Evolutionary conservation across 2,113 vertebrate species (phyloP).

Genomic region (Bucco capensis): DNA sequence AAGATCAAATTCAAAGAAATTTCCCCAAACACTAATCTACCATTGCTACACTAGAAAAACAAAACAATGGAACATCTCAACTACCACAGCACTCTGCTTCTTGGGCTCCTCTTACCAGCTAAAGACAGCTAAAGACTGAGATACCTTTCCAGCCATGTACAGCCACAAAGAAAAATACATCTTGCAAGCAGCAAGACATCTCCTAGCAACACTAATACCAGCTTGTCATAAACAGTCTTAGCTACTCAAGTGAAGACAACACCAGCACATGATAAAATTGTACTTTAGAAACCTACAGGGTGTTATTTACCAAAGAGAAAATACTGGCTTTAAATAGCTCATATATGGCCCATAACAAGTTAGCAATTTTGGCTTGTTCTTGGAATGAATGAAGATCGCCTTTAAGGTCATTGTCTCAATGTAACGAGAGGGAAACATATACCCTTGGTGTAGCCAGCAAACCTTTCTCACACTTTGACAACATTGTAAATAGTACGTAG

Average conservation of each 20-base stretch:
- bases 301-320: background rate
- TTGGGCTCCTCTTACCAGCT: background rate
- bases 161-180: background rate
- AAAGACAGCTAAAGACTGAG: background rate
- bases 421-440: background rate
- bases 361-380: background rate
- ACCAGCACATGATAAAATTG: background rate
- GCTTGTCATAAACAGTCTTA: background rate
- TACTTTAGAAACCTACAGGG: background rate
- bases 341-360: background rate
- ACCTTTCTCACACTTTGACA: background rate
- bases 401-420: background rate
- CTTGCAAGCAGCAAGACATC: background rate
- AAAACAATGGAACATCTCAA: background rate
- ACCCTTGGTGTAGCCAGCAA: background rate
- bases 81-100: background rate
- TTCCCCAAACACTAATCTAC: background rate
- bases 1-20: background rate
- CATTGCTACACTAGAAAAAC: background rate
- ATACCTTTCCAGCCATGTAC: background rate
- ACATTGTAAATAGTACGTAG: background rate
- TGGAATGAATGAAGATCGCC: background rate
- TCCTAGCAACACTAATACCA: background rate
- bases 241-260: background rate
- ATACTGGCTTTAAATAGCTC: background rate